Conservation (phyloP, 2,113 vertebrate genomes). For the Eurypyga helias region DNA sequence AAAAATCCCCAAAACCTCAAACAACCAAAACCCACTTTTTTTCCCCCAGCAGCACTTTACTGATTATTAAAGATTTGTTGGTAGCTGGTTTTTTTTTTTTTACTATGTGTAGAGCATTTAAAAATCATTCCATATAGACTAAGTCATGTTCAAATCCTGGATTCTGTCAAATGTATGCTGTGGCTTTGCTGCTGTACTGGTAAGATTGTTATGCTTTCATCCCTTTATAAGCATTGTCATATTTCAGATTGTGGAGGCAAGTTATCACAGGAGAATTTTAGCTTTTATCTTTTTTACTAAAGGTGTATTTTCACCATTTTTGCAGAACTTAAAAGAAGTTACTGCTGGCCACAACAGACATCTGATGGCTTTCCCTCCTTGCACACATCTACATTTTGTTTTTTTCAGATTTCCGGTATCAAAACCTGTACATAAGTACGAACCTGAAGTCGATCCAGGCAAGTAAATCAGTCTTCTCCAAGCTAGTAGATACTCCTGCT, state of each 20-base stretch:
- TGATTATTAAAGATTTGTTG: not conserved
- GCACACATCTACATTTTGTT: not conserved
- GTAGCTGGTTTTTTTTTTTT: not conserved
- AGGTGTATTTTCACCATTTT: not conserved
- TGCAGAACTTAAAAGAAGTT: not conserved
- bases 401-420: not conserved
- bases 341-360: not conserved
- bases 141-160: not conserved
- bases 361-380: not conserved
- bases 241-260: not conserved
- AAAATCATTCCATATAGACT: not conserved
- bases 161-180: not conserved
- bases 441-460: not conserved
- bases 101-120: not conserved
- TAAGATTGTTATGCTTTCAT: not conserved
- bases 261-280: not conserved
- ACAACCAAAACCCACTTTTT: not conserved
- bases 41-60: not conserved
- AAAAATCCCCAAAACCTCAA: not conserved
- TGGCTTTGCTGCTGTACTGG: not conserved
- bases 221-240: not conserved
- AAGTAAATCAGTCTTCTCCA: not conserved
- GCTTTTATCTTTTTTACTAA: conserved; percentile 3
- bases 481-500: not conserved
- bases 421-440: not conserved